These are phyloP conservation scores for Apoda limacodes DNA, from an alignment of 2,888 invertebrate species.

Conservation along the genomic window DNA sequence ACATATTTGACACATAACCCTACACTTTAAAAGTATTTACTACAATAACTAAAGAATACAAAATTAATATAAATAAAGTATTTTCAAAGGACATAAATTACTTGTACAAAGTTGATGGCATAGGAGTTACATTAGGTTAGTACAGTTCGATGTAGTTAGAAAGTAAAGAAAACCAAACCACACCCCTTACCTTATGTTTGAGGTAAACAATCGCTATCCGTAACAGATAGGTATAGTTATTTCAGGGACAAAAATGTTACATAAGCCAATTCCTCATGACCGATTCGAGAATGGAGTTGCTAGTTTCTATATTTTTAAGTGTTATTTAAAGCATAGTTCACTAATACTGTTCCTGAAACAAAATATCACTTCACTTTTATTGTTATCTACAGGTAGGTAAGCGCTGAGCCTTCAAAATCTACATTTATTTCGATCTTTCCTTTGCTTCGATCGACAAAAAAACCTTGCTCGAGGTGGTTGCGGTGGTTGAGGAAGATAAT, in stretches of 20 bases:
- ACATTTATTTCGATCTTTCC: conserved; percentile 54
- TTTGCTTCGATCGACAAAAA: conserved; percentile 18
- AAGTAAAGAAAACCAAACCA: conserved; percentile 25
- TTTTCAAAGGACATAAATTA: no score
- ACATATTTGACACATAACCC: no score
- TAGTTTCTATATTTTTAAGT: conserved; percentile 34
- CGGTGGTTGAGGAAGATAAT: conserved; percentile 8
- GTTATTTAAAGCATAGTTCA: conserved; percentile 47
- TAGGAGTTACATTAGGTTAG: no score
- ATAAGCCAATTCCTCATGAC: conserved; percentile 61
- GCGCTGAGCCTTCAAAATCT: conserved; percentile 48
- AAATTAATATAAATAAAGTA: no score
- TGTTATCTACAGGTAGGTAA: conserved; percentile 30
- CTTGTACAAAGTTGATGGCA: no score
- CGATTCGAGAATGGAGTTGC: conserved; percentile 28
- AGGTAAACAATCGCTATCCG: conserved; percentile 50
- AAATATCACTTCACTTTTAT: conserved; percentile 57
- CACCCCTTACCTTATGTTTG: conserved; percentile 49
- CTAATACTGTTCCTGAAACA: conserved; percentile 32
- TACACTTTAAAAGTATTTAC: no score
- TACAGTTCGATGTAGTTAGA: no score
- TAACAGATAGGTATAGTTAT: conserved; percentile 37
- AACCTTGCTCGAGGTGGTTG: conserved; percentile 25
- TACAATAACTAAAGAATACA: no score
- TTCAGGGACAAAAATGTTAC: conserved; percentile 57